A percentile compares a stretch with the other conserved stretches of the same genome.
Conservation (phyloP, 2,113 vertebrate genomes). For the Lepus timidus region DNA sequence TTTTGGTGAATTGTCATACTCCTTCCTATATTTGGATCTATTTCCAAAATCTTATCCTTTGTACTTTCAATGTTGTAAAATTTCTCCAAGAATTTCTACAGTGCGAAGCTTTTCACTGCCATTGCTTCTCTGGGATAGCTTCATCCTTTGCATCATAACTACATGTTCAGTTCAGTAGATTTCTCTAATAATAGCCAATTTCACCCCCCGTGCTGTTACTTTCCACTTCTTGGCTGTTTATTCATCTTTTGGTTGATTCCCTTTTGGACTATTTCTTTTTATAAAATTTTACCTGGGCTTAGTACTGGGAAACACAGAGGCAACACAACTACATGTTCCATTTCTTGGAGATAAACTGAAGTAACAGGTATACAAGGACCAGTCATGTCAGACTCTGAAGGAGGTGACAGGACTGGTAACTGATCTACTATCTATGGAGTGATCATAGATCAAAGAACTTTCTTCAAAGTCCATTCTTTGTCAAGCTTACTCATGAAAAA, state of each 20-base stretch:
- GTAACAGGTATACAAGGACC: neutral
- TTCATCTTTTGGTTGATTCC: neutral
- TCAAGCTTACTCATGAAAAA: neutral
- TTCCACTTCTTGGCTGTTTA: neutral
- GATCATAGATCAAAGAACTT: neutral
- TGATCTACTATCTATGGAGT: neutral
- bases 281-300: neutral
- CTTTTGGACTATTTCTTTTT: neutral
- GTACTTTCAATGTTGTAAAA: neutral
- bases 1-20: neutral
- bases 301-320: neutral
- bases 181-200: neutral
- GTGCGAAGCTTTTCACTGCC: neutral
- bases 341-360: neutral
- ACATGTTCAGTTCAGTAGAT: neutral
- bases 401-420: neutral
- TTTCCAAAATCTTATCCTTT: conserved; percentile 45
- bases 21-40: neutral
- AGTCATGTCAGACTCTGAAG: neutral
- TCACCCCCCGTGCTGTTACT: neutral
- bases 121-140: neutral
- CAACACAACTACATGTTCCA: neutral
- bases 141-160: neutral
- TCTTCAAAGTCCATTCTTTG: neutral
- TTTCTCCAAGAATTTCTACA: neutral